These are phyloP conservation scores for Platycnemis pennipes DNA, from an alignment of 2,888 invertebrate species.

Conservation along the genomic window DNA sequence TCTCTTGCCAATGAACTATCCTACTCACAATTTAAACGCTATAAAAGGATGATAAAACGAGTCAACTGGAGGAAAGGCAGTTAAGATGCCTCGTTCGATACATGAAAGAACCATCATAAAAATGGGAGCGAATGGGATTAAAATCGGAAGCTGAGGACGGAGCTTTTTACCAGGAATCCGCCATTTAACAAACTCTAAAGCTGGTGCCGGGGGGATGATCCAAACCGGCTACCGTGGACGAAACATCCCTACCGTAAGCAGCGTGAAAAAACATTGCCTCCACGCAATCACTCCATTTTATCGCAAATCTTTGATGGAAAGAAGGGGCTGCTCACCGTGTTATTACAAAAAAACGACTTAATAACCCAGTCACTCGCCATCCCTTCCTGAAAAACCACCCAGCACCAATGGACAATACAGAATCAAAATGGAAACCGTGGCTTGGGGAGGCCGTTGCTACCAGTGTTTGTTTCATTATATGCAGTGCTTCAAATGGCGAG, in stretches of 20 bases:
- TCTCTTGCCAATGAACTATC: neutral
- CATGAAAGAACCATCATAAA: neutral
- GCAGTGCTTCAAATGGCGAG: neutral
- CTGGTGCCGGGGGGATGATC: neutral
- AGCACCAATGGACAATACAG: neutral
- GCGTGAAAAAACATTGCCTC: neutral
- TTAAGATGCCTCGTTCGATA: slow-evolving; percentile 13
- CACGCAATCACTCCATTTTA: neutral
- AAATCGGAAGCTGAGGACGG: neutral
- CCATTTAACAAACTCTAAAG: neutral
- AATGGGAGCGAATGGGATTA: neutral
- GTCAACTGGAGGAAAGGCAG: neutral
- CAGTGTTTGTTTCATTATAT: neutral
- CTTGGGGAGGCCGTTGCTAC: neutral
- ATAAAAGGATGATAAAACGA: slow-evolving; percentile 25
- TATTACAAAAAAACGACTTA: neutral
- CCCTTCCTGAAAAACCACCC: neutral
- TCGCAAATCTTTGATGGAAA: neutral
- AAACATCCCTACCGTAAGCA: neutral
- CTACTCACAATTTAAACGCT: neutral
- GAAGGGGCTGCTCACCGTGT: neutral
- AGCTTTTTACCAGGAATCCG: neutral
- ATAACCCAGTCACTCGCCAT: neutral
- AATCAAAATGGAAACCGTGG: neutral
- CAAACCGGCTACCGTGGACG: neutral